Percentiles rank a stretch among this genome's conserved stretches.
Conservation (phyloP, 2,888 invertebrate species). For the Napeogenes sylphis region DNA sequence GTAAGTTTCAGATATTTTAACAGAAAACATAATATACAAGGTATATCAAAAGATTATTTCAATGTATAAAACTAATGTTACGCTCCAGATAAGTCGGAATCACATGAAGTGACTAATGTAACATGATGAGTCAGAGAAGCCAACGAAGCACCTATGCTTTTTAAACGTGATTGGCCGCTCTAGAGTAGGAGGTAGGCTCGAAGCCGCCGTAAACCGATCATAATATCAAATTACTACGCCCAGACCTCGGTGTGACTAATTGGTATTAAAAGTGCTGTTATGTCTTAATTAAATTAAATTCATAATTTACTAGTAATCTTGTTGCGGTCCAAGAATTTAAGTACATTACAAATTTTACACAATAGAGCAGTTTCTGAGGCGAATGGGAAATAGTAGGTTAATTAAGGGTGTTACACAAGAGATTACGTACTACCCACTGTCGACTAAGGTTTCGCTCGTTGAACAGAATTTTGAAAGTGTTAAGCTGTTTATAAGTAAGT, state of each 20-base stretch:
- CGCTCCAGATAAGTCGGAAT: conserved; percentile 38
- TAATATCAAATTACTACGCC: conserved; percentile 73
- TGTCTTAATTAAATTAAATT: conserved; percentile 75
- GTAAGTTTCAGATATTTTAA: background rate
- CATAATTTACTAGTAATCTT: conserved; percentile 61
- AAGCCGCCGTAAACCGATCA: conserved; percentile 68
- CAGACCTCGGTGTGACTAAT: conserved; percentile 74
- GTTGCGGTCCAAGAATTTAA: conserved; percentile 64
- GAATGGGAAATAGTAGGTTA: conserved; percentile 64
- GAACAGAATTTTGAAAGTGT: conserved; percentile 22
- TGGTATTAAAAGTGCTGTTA: conserved; percentile 73
- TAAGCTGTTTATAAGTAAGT: conserved; percentile 16
- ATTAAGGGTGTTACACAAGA: conserved; percentile 58
- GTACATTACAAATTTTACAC: conserved; percentile 70
- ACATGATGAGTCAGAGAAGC: conserved; percentile 61
- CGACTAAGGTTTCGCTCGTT: conserved; percentile 22
- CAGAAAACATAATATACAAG: background rate
- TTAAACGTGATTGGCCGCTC: conserved; percentile 60
- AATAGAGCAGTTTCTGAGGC: conserved; percentile 65
- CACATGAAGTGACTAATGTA: conserved; percentile 58
- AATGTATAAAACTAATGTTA: conserved; percentile 12
- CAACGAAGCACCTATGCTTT: conserved; percentile 47
- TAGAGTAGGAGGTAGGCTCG: conserved; percentile 62
- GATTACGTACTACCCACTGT: conserved; percentile 41
- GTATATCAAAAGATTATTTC: background rate